Evolutionary conservation across 2,797 vertebrate genomes (phyloP).

Genomic region (Ctenopoma kingsleyae): DNA sequence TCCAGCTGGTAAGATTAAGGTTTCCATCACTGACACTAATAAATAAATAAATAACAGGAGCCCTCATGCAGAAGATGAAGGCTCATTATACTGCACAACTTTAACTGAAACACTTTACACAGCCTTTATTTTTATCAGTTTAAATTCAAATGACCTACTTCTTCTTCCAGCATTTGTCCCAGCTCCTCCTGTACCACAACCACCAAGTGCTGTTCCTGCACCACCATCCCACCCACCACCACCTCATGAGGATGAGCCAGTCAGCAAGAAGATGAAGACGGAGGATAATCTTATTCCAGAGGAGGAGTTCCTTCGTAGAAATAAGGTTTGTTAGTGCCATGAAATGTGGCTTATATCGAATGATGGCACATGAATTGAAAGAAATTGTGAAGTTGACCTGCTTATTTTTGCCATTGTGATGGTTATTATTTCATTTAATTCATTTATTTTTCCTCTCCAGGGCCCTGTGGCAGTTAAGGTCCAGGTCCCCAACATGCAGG

Average conservation of each 20-base stretch:
- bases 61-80: not conserved
- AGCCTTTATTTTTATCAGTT: not conserved
- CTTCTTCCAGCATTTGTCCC: constrained; percentile 91
- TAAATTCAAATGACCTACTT: not conserved
- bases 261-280: constrained; percentile 96
- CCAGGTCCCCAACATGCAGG: constrained; percentile 99
- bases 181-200: constrained; percentile 91
- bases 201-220: constrained; percentile 87
- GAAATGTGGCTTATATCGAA: not conserved
- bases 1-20: constrained; percentile 87
- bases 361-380: not conserved
- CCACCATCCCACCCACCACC: constrained; percentile 92
- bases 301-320: constrained; percentile 96
- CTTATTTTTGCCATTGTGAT: not conserved
- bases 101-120: not conserved
- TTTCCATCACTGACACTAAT: constrained; percentile 1
- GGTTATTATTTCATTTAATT: not conserved
- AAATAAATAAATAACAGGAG: not conserved
- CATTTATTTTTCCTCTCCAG: constrained; percentile 39
- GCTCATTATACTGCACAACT: not conserved
- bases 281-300: constrained; percentile 98
- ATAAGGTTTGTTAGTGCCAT: constrained; percentile 86
- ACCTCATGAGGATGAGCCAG: constrained; percentile 94
- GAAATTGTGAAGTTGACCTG: not conserved
- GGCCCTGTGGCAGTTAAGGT: constrained; percentile 94